Percentiles rank a stretch among this genome's conserved stretches.
Evolutionary conservation across 37 sponge, comb jelly and placozoan species (phyloP).

Genomic region (Chondrilla cf. caribensis): DNA sequence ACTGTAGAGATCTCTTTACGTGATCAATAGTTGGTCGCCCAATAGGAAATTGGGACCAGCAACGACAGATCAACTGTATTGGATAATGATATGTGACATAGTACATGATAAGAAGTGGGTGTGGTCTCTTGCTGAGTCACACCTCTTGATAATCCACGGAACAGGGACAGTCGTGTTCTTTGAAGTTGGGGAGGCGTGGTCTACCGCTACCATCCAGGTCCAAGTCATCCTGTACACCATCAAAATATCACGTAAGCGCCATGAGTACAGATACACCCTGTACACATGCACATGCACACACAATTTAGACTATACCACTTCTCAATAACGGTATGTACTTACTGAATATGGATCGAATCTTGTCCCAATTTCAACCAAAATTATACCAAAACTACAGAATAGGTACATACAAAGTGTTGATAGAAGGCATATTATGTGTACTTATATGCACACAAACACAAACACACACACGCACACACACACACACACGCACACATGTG

Average conservation of each 20-base stretch:
- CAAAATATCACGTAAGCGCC: background rate
- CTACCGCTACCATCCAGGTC: conserved; percentile 24
- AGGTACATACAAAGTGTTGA: background rate
- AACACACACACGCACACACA: too few relatives aligned
- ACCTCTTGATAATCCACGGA: conserved; percentile 63
- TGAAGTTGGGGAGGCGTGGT: conserved; percentile 48
- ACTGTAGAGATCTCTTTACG: conserved; percentile 55
- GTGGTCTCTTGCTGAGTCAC: background rate
- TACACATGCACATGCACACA: too few relatives aligned
- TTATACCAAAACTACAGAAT: conserved; percentile 59
- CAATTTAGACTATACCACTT: background rate
- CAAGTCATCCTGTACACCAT: conserved; percentile 40
- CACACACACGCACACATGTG: background rate
- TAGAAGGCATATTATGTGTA: too few relatives aligned
- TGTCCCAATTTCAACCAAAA: conserved; percentile 71
- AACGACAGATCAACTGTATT: conserved; percentile 59
- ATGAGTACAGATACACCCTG: too few relatives aligned
- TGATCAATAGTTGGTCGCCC: conserved; percentile 70
- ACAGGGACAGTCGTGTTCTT: conserved; percentile 49
- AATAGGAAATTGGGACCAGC: conserved; percentile 55
- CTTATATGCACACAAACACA: too few relatives aligned
- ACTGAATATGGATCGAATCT: conserved; percentile 75
- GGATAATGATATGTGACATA: background rate
- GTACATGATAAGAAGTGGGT: background rate
- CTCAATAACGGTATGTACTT: conserved; percentile 23